Base-by-base conservation (phyloP, 2,888 invertebrate species). In the Xestia xanthographa region DNA sequence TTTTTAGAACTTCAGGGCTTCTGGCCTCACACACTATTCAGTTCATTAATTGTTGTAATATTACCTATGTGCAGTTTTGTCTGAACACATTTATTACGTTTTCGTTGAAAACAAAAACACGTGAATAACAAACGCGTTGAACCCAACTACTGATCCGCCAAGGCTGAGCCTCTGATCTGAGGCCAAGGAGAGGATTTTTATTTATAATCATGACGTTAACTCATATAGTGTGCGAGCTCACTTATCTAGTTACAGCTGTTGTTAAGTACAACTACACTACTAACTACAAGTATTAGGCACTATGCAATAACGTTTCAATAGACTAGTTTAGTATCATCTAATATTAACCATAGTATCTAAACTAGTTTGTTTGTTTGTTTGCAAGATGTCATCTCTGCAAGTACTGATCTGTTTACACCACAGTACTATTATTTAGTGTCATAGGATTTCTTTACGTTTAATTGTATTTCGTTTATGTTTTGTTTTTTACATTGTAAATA, bases 101-200 rank as follows among this genome's bases (percentile, higher is more conserved):
- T 6, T 14, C 14, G 63, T 41, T 29, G 14, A 14, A 41, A 5
- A 38, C 22, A 38, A n/a, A 62, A 12, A 26, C 50, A 50, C 60
- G 65, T 20, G 14, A 67, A 11, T 22, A 43, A 20, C 34, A 56
- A 48, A 12, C 29, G 20, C 5, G 5, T n/a, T 12, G n/a, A 50
- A 22, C 29, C 41, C 14, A n/a, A 53, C 50, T 66, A 53, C 60
- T 81, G 66, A 53, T 2, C 17, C 41, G 14, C 38, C 34, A 34
- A 34, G 34, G 34, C 34, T 34, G n/a, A n/a, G n/a, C n/a, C n/a
- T n/a, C n/a, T n/a, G n/a, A 5, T 34, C n/a, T n/a, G n/a, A n/a
- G 34, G 41, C 41, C 65, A 53, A 81, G 66, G 50, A 41, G 45
- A 41, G 3, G 8, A 12, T 60, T 58, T 78, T 66, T 77, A 34